Percentiles rank a stretch among this genome's conserved stretches.
These are phyloP conservation scores for Copsychus sechellarum DNA, from an alignment of 2,113 vertebrate genomes.

Conservation along the genomic window DNA sequence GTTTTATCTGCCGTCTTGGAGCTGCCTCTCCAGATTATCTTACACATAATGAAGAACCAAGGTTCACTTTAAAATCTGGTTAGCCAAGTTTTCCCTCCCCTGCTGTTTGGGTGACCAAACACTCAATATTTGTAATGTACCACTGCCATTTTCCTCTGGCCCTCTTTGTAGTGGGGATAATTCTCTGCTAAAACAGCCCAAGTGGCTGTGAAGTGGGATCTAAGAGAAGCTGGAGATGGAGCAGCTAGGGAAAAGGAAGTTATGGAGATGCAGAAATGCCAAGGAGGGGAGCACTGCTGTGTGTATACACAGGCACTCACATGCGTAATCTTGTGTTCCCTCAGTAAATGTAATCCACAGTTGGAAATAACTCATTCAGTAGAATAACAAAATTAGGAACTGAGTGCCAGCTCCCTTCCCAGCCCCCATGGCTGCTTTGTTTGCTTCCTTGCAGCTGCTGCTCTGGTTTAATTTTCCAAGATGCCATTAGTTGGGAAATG, in stretches of 20 bases:
- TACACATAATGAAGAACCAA: neutral
- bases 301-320: accelerated
- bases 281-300: neutral
- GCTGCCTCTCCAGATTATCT: conserved; percentile 27
- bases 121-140: neutral
- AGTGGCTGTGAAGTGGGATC: neutral
- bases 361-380: conserved; percentile 51
- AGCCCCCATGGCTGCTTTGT: conserved; percentile 18
- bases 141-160: neutral
- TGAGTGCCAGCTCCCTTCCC: neutral
- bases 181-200: neutral
- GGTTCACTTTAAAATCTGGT: conserved; percentile 15
- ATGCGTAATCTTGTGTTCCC: neutral
- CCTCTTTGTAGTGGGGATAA: neutral
- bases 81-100: neutral
- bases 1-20: conserved; percentile 35
- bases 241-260: neutral
- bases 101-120: conserved; percentile 17
- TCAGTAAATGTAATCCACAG: conserved; percentile 25
- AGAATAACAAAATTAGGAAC: conserved; percentile 38
- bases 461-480: conserved; percentile 39
- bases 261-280: neutral
- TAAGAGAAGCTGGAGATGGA: neutral
- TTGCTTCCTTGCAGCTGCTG: conserved; percentile 49
- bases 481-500: neutral